These are phyloP conservation scores for Gobio gobio DNA, from an alignment of 2,113 vertebrate species.

Conservation along the genomic window DNA sequence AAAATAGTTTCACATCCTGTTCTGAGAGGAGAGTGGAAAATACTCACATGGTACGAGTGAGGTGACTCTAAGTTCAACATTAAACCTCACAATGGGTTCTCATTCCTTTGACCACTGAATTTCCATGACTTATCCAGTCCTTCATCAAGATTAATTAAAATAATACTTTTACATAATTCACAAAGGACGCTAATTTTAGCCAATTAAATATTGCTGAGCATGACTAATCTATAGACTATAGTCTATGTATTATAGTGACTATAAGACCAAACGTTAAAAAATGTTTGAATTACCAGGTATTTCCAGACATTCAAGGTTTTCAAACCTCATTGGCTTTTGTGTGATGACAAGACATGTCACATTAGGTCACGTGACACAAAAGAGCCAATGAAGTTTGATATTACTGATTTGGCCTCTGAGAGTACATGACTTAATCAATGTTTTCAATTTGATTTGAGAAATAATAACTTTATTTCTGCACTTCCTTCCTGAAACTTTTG, in stretches of 20 bases:
- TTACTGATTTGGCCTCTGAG: neutral
- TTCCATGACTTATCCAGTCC: neutral
- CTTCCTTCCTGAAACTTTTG: neutral
- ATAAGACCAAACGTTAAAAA: too few relatives aligned
- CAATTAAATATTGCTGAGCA: neutral
- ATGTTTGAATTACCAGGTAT: neutral
- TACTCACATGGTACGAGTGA: neutral
- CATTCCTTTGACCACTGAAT: neutral
- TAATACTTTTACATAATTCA: neutral
- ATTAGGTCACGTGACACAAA: neutral
- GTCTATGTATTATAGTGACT: too few relatives aligned
- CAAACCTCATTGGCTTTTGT: neutral
- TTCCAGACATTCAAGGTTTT: neutral
- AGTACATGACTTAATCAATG: neutral
- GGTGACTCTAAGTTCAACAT: neutral
- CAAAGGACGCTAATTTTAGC: neutral
- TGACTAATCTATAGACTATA: neutral
- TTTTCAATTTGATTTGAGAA: neutral
- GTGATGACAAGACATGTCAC: neutral
- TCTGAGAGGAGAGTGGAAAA: neutral
- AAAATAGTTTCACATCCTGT: conserved; percentile 2
- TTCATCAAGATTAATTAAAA: neutral
- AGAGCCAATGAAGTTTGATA: neutral
- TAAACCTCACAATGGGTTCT: neutral
- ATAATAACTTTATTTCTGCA: neutral